Evolutionary conservation across 2,797 vertebrate genomes (phyloP), one percentile per base, ranked within the genome.

Genomic region (Ctenopoma multispine): DNA sequence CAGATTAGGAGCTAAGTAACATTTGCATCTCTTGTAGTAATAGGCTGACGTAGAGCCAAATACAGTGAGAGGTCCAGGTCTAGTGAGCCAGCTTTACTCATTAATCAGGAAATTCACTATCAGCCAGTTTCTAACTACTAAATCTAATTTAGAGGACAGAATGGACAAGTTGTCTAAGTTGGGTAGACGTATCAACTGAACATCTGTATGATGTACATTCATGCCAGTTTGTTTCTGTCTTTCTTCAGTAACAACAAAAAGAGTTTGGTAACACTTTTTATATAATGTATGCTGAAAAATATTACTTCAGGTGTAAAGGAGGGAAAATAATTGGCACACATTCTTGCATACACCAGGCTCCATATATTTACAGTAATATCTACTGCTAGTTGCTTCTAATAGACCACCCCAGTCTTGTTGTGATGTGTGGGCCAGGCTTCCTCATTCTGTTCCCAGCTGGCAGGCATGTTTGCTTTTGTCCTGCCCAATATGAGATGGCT

Each of bases 21-120:
- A 77, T 84, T 81, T 76, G 66, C 49, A 72, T 77, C 64, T 69
- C 18, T 72, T 64, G 40, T 60, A 34, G 43, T 69, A 63, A 79
- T 61, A 53, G 54, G 70, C 53, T 61, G 67, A 69, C n/a, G 65
- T 55, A 4, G 49, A 75, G 75, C 64, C 68, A 78, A 62, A 75
- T 53, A 71, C 66, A 69, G 51, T 47, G 65, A 72, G 67, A 77
- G 56, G 72, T 77, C 72, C 56, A 55, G 50, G 59, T 27, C 69
- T 24, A 61, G 54, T 46, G 68, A 80, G 67, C 57, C 64, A 63
- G 70, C 3, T 3, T 66, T 56, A 36, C 49, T 77, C 29, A 66
- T 69, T 84, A 66, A 71, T 69, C 56, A 62, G 15, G 53, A 70
- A 72, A 56, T 40, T 27, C 58, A 64, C 13, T 41, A 36, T 64